A percentile compares a stretch with the other conserved stretches of the same genome.
phyloP scores from a whole-genome alignment of 2,797 vertebrate genomes.

The Cyclopterus lumpus region DNA sequence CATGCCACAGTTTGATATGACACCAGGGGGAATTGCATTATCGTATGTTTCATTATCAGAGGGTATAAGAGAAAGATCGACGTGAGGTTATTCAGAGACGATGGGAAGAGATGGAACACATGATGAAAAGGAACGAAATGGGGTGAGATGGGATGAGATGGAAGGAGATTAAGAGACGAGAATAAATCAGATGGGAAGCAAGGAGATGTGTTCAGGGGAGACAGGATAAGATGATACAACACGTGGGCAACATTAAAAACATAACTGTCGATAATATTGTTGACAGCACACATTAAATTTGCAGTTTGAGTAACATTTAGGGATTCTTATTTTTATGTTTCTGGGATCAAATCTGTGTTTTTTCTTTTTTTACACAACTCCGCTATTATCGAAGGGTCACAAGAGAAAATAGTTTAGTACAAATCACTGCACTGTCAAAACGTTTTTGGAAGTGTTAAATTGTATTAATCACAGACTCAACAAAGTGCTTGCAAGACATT shows the following conservation, averaged over 20 bases:
- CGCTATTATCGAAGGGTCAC: background rate
- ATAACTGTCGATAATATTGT: background rate
- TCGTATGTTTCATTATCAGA: slow-evolving; percentile 1
- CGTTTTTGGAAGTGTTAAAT: no score
- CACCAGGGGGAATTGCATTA: background rate
- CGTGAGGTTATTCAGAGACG: slow-evolving; percentile 18
- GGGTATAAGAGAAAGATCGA: background rate
- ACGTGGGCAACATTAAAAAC: background rate
- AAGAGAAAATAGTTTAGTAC: background rate
- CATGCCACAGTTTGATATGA: slow-evolving; percentile 19
- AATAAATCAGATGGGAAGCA: slow-evolving; percentile 4
- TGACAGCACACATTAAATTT: background rate
- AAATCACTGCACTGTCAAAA: background rate
- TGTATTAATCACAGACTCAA: background rate
- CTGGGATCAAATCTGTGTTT: background rate
- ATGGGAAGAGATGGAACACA: slow-evolving; percentile 3
- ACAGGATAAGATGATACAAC: background rate
- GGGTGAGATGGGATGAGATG: background rate
- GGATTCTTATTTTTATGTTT: background rate
- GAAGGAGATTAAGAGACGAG: slow-evolving; percentile 11
- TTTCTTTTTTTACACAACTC: background rate
- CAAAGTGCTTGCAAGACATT: background rate
- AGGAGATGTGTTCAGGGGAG: background rate
- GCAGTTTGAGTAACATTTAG: background rate
- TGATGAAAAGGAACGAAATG: slow-evolving; percentile 28